A percentile compares a stretch with the other conserved stretches of the same genome.
Evolutionary conservation across 2,113 vertebrate species (phyloP).

Genomic region (Vidua macroura): DNA sequence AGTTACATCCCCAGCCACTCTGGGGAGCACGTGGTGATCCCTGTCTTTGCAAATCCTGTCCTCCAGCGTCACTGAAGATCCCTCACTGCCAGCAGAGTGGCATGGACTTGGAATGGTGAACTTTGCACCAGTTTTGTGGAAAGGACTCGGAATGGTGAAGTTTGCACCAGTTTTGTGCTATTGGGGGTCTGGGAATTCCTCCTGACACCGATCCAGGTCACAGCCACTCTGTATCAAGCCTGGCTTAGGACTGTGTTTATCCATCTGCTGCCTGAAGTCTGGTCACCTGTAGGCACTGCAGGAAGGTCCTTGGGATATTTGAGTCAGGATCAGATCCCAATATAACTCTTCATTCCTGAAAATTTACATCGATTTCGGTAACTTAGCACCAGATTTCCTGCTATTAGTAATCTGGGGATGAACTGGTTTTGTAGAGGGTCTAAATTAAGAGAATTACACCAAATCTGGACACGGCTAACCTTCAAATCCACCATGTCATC

Average conservation of each 20-base stretch:
- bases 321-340: background rate
- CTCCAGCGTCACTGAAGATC: background rate
- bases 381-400: background rate
- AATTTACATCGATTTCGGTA: background rate
- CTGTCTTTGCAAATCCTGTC: background rate
- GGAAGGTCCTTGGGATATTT: background rate
- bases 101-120: background rate
- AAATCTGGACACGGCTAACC: background rate
- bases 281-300: background rate
- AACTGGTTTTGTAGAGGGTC: background rate
- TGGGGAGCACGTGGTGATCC: rapidly evolving
- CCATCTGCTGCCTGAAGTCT: background rate
- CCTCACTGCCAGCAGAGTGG: background rate
- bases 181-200: background rate
- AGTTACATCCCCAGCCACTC: background rate
- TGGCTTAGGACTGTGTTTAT: background rate
- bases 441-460: background rate
- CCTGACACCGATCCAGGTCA: background rate
- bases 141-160: background rate
- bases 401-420: background rate
- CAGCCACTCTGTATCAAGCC: background rate
- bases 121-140: background rate
- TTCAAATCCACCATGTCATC: conserved; percentile 36
- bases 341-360: background rate
- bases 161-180: background rate